Percentiles rank a stretch among this genome's conserved stretches.
Evolutionary conservation across 1,140 invertebrate species (phyloP).

Genomic region (Drosophila tsacasi): DNA sequence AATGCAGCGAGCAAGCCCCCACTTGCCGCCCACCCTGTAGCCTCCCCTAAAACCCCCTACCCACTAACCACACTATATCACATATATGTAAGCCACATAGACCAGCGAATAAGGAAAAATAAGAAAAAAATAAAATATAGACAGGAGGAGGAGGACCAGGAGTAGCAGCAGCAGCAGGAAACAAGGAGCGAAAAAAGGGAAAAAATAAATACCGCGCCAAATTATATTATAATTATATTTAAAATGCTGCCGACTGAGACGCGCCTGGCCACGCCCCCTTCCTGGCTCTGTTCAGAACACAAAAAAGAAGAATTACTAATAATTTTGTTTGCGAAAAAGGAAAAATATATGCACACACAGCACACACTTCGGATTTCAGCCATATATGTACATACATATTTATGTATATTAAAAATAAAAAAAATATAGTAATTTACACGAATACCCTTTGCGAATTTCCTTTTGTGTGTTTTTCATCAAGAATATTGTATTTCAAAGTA

Average conservation of each 20-base stretch:
- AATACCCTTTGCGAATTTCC: neutral
- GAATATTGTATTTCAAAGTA: too few species aligned
- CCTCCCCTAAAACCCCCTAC: neutral
- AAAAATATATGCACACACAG: slow-evolving; percentile 6
- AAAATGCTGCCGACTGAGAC: slow-evolving; percentile 68
- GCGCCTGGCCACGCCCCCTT: slow-evolving; percentile 26
- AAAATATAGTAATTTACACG: neutral
- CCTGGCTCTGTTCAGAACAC: slow-evolving; percentile 16
- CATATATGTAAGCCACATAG: slow-evolving; percentile 36
- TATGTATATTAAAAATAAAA: too few species aligned
- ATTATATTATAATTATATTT: slow-evolving; percentile 84
- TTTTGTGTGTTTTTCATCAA: too few species aligned
- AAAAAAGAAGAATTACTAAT: slow-evolving; percentile 58
- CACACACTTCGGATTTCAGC: slow-evolving; percentile 26
- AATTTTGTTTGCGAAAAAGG: slow-evolving; percentile 46
- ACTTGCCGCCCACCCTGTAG: too few species aligned
- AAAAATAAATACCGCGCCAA: slow-evolving; percentile 70
- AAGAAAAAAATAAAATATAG: slow-evolving; percentile 9
- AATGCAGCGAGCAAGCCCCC: slow-evolving; percentile 56
- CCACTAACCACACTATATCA: neutral
- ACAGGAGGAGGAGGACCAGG: slow-evolving; percentile 14
- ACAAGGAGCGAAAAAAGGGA: slow-evolving; percentile 36
- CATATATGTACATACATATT: neutral
- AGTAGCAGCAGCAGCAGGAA: slow-evolving; percentile 6
- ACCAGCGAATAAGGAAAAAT: slow-evolving; percentile 1